Evolutionary conservation across 2,888 invertebrate genomes (phyloP).

Genomic region (Pomacea canaliculata): DNA sequence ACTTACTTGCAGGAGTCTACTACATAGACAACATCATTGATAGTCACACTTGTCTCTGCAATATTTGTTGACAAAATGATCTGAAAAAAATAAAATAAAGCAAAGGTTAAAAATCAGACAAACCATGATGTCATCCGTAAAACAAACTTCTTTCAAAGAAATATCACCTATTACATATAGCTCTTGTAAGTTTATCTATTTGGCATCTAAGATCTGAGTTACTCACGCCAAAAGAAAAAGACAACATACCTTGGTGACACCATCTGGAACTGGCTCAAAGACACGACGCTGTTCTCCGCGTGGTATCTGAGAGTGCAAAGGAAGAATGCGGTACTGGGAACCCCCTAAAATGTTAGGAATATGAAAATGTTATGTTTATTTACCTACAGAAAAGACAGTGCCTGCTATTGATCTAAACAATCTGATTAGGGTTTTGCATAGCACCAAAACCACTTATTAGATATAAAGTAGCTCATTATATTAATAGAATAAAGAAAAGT

Average conservation of each 20-base stretch:
- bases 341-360: slow-evolving; percentile 72
- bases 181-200: background rate
- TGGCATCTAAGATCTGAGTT: background rate
- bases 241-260: slow-evolving; percentile 82
- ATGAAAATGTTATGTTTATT: no score
- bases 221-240: background rate
- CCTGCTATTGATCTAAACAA: background rate
- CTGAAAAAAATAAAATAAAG: slow-evolving; percentile 70
- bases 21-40: slow-evolving; percentile 97
- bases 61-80: slow-evolving; percentile 98
- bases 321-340: slow-evolving; percentile 82
- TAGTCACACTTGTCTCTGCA: slow-evolving; percentile 97
- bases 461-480: no score
- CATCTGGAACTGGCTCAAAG: slow-evolving; percentile 86
- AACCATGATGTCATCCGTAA: background rate
- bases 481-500: no score
- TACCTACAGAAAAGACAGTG: background rate
- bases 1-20: slow-evolving; percentile 91
- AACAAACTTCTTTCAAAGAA: background rate
- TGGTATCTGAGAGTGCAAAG: slow-evolving; percentile 97
- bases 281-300: slow-evolving; percentile 93
- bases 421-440: background rate
- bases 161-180: background rate
- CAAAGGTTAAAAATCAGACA: background rate
- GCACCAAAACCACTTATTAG: no score